Percentiles rank a stretch among this genome's conserved stretches.
Evolutionary conservation across 2,113 vertebrate genomes (phyloP).

Genomic region (Caranx melampygus): DNA sequence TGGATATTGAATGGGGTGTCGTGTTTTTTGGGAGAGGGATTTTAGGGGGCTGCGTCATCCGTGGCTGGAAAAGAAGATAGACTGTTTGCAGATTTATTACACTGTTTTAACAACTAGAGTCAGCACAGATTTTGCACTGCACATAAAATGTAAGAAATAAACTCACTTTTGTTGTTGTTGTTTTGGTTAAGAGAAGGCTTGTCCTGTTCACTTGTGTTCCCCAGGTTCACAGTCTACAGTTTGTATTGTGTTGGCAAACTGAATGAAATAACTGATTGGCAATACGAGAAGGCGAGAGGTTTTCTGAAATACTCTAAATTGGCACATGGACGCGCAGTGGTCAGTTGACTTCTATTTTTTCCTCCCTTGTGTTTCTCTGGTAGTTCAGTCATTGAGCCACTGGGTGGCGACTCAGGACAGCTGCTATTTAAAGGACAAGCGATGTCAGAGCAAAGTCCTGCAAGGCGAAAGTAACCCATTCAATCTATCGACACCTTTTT

Average conservation of each 20-base stretch:
- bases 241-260: too few relatives aligned
- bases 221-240: too few relatives aligned
- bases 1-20: constrained; percentile 46
- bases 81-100: too few relatives aligned
- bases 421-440: not conserved
- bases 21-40: constrained; percentile 24
- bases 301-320: too few relatives aligned
- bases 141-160: constrained; percentile 69
- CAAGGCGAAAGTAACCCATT: not conserved
- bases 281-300: too few relatives aligned
- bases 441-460: not conserved
- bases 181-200: too few relatives aligned
- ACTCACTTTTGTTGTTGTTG: too few relatives aligned
- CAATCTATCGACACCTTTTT: not conserved
- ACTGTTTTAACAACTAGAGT: constrained; percentile 9
- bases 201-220: too few relatives aligned
- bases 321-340: too few relatives aligned
- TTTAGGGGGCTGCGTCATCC: constrained; percentile 75
- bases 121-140: constrained; percentile 42
- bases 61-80: constrained; percentile 21
- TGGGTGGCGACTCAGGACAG: constrained; percentile 18
- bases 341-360: not conserved
- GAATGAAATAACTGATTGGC: too few relatives aligned
- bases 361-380: not conserved
- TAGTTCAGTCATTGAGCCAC: constrained; percentile 8